Percentiles rank a stretch among this genome's conserved stretches.
Evolutionary conservation across 1,140 invertebrate genomes (phyloP).

Genomic region (Monomorium pharaonis): DNA sequence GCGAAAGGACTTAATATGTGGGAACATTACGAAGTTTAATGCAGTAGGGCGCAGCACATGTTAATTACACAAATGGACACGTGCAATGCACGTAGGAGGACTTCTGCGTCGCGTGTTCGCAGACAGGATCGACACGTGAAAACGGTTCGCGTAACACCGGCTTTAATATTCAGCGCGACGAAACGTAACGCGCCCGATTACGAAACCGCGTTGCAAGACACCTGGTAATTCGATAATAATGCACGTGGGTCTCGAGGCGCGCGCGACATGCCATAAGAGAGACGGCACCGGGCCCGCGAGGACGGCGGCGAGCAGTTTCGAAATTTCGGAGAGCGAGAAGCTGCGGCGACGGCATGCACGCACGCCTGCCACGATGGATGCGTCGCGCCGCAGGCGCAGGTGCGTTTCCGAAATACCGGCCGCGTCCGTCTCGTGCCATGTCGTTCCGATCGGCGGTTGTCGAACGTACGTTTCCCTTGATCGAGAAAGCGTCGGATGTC

Average conservation of each 20-base stretch:
- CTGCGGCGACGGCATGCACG: conserved; percentile 15
- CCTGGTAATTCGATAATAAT: conserved; percentile 76
- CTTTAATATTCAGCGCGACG: conserved; percentile 74
- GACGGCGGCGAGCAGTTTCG: conserved; percentile 52
- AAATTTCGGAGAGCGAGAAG: conserved; percentile 56
- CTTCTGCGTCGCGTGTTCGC: conserved; percentile 8
- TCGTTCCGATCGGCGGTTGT: neutral
- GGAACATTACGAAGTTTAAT: neutral
- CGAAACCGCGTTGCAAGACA: conserved; percentile 70
- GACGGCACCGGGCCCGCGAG: conserved; percentile 41
- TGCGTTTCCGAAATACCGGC: conserved; percentile 20
- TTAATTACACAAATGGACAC: conserved; percentile 24
- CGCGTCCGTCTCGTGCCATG: neutral
- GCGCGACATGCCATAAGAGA: conserved; percentile 35
- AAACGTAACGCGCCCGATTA: conserved; percentile 67
- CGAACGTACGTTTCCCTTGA: neutral
- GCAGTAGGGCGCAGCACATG: neutral
- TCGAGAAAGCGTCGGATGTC: conserved; percentile 32
- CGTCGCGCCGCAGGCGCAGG: conserved; percentile 34
- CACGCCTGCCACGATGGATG: neutral
- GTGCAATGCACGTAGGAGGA: conserved; percentile 7
- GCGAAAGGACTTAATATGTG: conserved; percentile 8
- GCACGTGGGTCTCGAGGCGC: conserved; percentile 60
- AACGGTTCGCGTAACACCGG: conserved; percentile 64
- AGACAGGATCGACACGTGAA: conserved; percentile 14